Base-by-base conservation (phyloP, 2,888 invertebrate genomes). In the Gnatocerus cornutus region DNA sequence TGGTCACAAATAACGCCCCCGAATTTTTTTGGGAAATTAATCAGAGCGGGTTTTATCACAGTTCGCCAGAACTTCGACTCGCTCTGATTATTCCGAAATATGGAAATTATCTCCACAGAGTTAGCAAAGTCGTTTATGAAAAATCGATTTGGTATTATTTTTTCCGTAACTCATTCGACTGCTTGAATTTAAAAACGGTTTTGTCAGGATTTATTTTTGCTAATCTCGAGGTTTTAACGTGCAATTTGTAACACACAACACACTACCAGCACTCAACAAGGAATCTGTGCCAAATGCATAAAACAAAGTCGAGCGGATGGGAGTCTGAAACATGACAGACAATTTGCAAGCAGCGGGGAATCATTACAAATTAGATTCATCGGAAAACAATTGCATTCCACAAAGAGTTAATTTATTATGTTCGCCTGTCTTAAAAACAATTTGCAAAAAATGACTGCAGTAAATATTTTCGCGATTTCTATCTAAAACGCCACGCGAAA, bases 211-310 rank as follows among this genome's bases (percentile, higher is more conserved):
- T 43, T 13, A 43, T n/a, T 43, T 43, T 12, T 13, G 5, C 16
- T 16, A 13, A n/a, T n/a, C n/a, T 29, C 12, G 29, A 43, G 41
- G 27, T 58, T 30, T 58, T 58, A 59, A 30, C 4, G 59, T 59
- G 45, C 45, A 48, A 52, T 27, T 50, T 33, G 10, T 45, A 56
- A 59, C 29, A 61, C 12, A 27, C 12, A 9, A 9, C 37, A 41
- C 41, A 50, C 29, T 52, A 52, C 14, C 41, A 52, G 52, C 62
- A 52, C 62, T 62, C 62, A 59, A 61, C 48, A 62, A 21, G 62
- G 62, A 62, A 41, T 52, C 13, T 33, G 62, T 62, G 41, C 13
- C 50, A 59, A 46, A 56, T 56, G 56, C 56, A 56, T 56, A 39
- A 39, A 37, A 43, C 21, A 29, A 12, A 43, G 43, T 41, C 8